Conservation (phyloP, 2,888 invertebrate genomes). For the Synergus gifuensis region DNA sequence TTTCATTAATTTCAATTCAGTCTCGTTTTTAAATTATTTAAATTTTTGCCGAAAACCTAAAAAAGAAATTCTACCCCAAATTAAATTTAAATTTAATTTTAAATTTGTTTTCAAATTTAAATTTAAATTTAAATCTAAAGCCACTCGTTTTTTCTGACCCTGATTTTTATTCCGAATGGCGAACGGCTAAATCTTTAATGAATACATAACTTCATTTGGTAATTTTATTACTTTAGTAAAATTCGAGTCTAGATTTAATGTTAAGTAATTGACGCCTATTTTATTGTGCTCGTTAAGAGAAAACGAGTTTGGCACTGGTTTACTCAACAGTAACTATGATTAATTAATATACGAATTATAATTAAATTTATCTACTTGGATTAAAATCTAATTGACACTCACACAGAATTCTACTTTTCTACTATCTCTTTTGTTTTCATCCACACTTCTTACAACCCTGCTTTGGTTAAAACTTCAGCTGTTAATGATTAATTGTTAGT, state of each 20-base stretch:
- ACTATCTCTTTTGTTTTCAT: slow-evolving; percentile 20
- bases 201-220: background rate
- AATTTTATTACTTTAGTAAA: background rate
- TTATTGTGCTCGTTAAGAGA: slow-evolving; percentile 7
- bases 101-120: background rate
- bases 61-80: too few relatives aligned
- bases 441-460: slow-evolving; percentile 11
- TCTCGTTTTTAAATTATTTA: background rate
- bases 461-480: slow-evolving; percentile 45
- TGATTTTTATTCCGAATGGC: background rate
- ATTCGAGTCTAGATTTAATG: slow-evolving; percentile 2
- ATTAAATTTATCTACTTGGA: slow-evolving; percentile 29
- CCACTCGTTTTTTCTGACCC: slow-evolving; percentile 21
- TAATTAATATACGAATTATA: slow-evolving; percentile 33
- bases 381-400: slow-evolving; percentile 21
- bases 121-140: slow-evolving; percentile 10
- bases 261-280: slow-evolving; percentile 26
- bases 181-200: background rate
- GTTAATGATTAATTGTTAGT: slow-evolving; percentile 31
- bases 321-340: slow-evolving; percentile 29
- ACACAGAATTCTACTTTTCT: slow-evolving; percentile 30
- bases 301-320: slow-evolving; percentile 35
- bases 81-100: background rate
- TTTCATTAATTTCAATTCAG: slow-evolving; percentile 31
- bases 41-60: background rate